Percentiles rank a stretch among this genome's conserved stretches.
Evolutionary conservation across 1,140 invertebrate genomes (phyloP).

Genomic region (Drosophila seguyi): DNA sequence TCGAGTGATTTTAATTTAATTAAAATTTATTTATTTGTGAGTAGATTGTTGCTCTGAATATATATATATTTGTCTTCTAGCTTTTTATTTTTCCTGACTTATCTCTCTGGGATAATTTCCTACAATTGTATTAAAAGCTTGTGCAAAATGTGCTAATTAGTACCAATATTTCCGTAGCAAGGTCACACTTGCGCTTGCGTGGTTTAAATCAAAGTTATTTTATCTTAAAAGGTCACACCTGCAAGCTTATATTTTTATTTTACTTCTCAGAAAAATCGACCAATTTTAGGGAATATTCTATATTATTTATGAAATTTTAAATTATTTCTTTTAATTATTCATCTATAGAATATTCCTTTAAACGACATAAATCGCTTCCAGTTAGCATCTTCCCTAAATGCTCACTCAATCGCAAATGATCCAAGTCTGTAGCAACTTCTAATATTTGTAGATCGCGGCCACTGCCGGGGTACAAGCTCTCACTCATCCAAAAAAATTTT

Average conservation of each 20-base stretch:
- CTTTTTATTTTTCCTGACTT: not conserved
- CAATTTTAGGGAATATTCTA: not conserved
- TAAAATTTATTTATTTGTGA: not conserved
- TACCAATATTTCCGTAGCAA: no score
- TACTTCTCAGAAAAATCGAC: not conserved
- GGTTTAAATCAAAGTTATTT: not conserved
- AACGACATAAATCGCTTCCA: not conserved
- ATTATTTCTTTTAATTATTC: not conserved
- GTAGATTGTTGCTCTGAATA: not conserved
- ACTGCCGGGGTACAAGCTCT: slow-evolving; percentile 10
- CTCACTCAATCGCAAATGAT: slow-evolving; percentile 24
- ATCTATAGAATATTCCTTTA: not conserved
- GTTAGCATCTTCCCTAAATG: not conserved
- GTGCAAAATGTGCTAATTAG: not conserved
- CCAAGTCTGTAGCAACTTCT: not conserved
- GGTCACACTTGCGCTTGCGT: not conserved
- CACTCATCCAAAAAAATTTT: no score
- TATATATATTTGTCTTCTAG: not conserved
- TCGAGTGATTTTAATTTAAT: not conserved
- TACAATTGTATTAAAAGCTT: no score
- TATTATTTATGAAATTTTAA: not conserved
- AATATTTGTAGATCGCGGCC: slow-evolving; percentile 15
- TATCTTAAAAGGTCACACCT: no score
- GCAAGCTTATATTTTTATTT: no score
- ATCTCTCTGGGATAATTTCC: not conserved